A percentile compares a stretch with the other conserved stretches of the same genome.
Conservation (phyloP, 2,888 invertebrate genomes). For the Kuschelorhynchus macadamiae region DNA sequence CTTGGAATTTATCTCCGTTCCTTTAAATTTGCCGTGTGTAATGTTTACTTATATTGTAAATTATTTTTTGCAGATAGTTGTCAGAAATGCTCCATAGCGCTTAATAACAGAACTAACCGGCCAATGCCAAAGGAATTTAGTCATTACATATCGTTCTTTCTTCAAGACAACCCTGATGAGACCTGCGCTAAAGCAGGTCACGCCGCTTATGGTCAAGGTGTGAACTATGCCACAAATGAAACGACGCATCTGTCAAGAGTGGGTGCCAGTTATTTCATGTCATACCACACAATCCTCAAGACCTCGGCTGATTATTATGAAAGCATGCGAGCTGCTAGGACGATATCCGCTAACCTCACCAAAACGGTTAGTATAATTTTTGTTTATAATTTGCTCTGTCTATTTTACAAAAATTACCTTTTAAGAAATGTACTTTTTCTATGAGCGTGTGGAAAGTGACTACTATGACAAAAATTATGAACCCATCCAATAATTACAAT, state of each 20-base stretch:
- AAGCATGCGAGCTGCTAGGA: constrained; percentile 86
- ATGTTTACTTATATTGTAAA: no score
- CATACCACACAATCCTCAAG: constrained; percentile 94
- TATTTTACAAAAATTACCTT: neutral
- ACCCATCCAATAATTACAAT: no score
- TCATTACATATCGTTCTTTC: constrained; percentile 84
- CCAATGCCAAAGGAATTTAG: constrained; percentile 77
- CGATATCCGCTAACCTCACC: constrained; percentile 77
- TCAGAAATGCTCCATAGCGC: constrained; percentile 70
- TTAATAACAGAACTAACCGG: constrained; percentile 71
- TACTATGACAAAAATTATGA: no score
- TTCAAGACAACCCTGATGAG: constrained; percentile 84
- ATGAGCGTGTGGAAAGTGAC: neutral
- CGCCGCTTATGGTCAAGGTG: constrained; percentile 84
- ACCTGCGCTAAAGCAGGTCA: constrained; percentile 88
- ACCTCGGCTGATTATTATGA: constrained; percentile 91
- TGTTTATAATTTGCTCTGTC: neutral
- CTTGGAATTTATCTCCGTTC: no score
- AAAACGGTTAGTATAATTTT: constrained; percentile 71
- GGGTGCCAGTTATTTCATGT: constrained; percentile 91
- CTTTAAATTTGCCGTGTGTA: no score
- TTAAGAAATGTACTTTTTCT: neutral
- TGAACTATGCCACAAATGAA: constrained; percentile 72
- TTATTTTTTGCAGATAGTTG: constrained; percentile 62
- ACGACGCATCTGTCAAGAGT: constrained; percentile 70